Conservation (phyloP, 2,113 vertebrate species). For the Lophotis ruficrista region DNA sequence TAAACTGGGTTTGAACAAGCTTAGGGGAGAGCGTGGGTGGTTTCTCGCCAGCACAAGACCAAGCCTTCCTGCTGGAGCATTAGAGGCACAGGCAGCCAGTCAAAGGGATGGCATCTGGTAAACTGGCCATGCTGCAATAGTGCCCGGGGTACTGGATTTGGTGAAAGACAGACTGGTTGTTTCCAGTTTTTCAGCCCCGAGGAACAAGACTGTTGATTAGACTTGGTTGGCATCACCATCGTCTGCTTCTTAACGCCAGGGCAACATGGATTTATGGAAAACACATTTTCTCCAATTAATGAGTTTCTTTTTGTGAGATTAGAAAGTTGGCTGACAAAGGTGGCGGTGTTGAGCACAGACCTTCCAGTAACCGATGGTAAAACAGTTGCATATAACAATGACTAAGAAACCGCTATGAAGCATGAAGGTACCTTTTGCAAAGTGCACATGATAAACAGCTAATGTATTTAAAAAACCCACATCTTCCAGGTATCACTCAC, state of each 20-base stretch:
- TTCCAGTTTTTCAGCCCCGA: not conserved
- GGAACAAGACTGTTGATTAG: not conserved
- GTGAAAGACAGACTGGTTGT: accelerated
- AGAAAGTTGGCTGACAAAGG: not conserved
- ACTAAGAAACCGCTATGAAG: not conserved
- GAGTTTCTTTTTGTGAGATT: accelerated
- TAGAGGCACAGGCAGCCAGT: not conserved
- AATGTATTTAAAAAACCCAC: not conserved
- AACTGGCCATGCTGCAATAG: not conserved
- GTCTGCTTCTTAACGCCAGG: not conserved
- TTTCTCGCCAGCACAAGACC: not conserved
- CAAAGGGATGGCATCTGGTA: accelerated
- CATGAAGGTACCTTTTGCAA: not conserved
- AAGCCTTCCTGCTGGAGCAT: not conserved
- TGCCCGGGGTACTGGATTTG: accelerated
- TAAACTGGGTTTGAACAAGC: not conserved
- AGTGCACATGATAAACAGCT: not conserved
- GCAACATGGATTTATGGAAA: not conserved
- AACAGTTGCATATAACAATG: not conserved
- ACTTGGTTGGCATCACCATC: not conserved
- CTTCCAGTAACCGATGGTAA: not conserved
- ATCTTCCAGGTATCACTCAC: accelerated
- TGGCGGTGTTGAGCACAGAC: not conserved
- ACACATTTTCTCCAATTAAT: not conserved
- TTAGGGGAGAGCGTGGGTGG: accelerated